A percentile compares a stretch with the other conserved stretches of the same genome.
Evolutionary conservation across 1,140 invertebrate species (phyloP).

Genomic region (Nasonia longicornis): DNA sequence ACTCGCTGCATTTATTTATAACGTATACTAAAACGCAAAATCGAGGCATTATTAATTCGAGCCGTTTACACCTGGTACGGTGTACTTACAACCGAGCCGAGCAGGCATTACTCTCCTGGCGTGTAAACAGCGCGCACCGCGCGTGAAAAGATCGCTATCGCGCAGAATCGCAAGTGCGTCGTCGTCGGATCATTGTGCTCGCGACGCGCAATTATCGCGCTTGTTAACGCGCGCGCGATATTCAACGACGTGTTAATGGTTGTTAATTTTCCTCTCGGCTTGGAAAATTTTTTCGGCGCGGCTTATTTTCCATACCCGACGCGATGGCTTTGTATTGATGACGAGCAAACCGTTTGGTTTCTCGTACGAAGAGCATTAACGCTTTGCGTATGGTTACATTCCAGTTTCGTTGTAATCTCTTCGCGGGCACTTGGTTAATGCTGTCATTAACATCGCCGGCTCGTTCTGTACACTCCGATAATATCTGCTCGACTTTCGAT

Average conservation of each 20-base stretch:
- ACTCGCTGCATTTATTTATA: background rate
- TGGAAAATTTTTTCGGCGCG: background rate
- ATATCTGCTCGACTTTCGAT: constrained; percentile 36
- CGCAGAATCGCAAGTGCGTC: background rate
- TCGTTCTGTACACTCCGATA: constrained; percentile 16
- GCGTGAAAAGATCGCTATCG: constrained; percentile 8
- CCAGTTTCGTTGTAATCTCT: background rate
- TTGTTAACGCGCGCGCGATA: background rate
- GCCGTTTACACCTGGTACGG: background rate
- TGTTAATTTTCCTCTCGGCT: constrained; percentile 1
- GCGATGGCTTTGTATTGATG: background rate
- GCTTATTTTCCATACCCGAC: background rate
- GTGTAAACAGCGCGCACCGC: too few relatives aligned
- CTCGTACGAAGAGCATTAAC: background rate
- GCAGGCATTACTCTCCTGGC: background rate
- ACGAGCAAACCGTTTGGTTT: background rate
- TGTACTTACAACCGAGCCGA: background rate
- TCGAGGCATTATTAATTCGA: background rate
- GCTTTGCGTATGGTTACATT: background rate
- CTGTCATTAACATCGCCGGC: constrained; percentile 22
- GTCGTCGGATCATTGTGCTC: background rate
- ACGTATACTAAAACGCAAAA: too few relatives aligned
- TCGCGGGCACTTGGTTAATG: constrained; percentile 2
- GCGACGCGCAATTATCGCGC: constrained; percentile 9
- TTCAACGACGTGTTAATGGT: constrained; percentile 19